Evolutionary conservation across 2,113 vertebrate genomes (phyloP).

Genomic region (Pogonocichla stellata): DNA sequence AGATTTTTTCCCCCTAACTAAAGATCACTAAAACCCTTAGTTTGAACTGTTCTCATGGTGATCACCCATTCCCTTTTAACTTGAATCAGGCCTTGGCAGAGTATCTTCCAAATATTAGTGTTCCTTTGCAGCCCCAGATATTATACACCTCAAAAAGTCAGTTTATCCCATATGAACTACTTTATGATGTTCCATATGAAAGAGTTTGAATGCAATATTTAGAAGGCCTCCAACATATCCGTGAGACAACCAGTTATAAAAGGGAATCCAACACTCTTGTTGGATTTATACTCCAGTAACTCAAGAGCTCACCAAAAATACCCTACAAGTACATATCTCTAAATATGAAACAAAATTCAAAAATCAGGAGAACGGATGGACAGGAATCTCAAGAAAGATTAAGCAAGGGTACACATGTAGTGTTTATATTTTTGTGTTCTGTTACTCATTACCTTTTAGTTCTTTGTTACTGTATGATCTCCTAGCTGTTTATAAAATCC

Average conservation of each 20-base stretch:
- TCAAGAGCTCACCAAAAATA: not conserved
- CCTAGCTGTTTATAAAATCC: not conserved
- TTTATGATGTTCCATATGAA: not conserved
- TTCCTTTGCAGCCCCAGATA: not conserved
- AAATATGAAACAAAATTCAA: not conserved
- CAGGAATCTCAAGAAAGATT: not conserved
- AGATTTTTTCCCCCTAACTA: not conserved
- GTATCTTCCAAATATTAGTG: not conserved
- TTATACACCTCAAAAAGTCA: not conserved
- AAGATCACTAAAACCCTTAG: slow-evolving; percentile 65
- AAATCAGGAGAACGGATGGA: not conserved
- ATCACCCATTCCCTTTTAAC: slow-evolving; percentile 61
- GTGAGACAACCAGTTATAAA: not conserved
- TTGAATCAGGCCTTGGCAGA: slow-evolving; percentile 32
- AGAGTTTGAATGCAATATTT: not conserved
- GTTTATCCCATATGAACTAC: not conserved
- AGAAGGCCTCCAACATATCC: not conserved
- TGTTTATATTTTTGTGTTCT: not conserved
- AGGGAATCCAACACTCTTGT: not conserved
- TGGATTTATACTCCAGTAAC: not conserved
- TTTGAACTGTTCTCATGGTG: slow-evolving; percentile 68
- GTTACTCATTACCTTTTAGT: not conserved
- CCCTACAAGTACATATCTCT: not conserved
- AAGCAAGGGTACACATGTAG: not conserved
- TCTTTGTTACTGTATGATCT: not conserved